Conservation (phyloP, 2,888 invertebrate species). For the Phalera bucephala region DNA sequence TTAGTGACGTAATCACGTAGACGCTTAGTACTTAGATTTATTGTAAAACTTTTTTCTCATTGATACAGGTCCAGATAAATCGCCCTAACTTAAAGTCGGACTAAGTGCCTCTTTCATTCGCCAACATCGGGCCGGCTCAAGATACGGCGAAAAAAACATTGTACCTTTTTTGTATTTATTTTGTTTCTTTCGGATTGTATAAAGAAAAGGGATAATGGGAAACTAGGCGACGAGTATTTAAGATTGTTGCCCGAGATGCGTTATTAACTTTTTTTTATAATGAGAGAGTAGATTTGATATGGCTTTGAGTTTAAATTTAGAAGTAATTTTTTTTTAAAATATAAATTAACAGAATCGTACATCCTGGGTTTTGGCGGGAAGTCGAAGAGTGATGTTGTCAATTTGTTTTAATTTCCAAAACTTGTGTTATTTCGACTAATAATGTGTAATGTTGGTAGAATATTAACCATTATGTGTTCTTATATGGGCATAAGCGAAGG, state of each 20-base stretch:
- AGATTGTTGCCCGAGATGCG: neutral
- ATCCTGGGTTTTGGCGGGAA: too few species aligned
- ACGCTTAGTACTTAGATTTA: constrained; percentile 2
- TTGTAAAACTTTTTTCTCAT: constrained; percentile 2
- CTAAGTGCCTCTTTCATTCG: constrained; percentile 3
- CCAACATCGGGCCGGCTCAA: neutral
- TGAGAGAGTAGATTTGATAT: too few species aligned
- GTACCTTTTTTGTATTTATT: constrained; percentile 1
- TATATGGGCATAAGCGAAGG: too few species aligned
- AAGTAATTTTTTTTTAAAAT: too few species aligned
- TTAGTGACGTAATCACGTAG: constrained; percentile 2
- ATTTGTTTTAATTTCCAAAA: too few species aligned
- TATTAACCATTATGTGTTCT: too few species aligned
- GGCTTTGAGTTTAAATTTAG: too few species aligned
- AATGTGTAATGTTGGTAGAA: too few species aligned
- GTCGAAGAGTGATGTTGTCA: too few species aligned
- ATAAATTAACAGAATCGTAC: too few species aligned
- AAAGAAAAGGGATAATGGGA: neutral
- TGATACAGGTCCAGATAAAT: constrained; percentile 4
- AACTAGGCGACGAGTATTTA: neutral
- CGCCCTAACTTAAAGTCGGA: constrained; percentile 2
- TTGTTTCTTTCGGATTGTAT: constrained; percentile 1
- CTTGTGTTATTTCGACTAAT: too few species aligned
- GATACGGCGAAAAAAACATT: constrained; percentile 1
- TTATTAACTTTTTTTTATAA: neutral